A percentile compares a stretch with the other conserved stretches of the same genome.
Evolutionary conservation across 2,888 invertebrate species (phyloP).

Genomic region (Pterostichus niger): DNA sequence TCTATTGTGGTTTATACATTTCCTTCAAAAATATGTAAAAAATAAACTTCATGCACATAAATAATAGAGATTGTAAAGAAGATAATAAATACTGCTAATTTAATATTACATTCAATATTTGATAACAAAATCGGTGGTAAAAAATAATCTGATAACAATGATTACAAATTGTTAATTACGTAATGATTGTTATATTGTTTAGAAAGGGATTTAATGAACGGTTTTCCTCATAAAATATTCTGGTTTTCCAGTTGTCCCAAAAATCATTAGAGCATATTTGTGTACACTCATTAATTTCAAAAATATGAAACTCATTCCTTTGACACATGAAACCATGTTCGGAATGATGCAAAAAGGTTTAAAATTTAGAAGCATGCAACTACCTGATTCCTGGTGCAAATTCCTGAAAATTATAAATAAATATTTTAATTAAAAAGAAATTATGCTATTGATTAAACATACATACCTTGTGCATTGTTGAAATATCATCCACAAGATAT

Average conservation of each 20-base stretch:
- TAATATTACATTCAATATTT: background rate
- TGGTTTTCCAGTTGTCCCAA: background rate
- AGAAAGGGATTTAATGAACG: background rate
- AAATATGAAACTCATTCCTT: conserved; percentile 22
- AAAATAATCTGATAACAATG: conserved; percentile 12
- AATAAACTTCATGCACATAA: background rate
- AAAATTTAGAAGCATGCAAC: conserved; percentile 49
- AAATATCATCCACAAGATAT: conserved; percentile 84
- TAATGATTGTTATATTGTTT: conserved; percentile 33
- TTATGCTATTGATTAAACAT: conserved; percentile 65
- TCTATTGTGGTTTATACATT: conserved; percentile 34
- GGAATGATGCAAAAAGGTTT: background rate
- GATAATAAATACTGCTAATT: background rate
- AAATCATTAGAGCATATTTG: conserved; percentile 6
- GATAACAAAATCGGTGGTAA: background rate
- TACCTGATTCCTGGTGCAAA: conserved; percentile 74
- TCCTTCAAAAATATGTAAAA: conserved; percentile 2
- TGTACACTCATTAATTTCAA: conserved; percentile 24
- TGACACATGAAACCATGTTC: conserved; percentile 14
- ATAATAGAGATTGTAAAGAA: background rate
- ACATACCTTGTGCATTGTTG: conserved; percentile 79
- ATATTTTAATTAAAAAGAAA: conserved; percentile 60
- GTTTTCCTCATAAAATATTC: background rate
- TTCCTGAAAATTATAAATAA: conserved; percentile 73
- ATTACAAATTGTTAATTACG: conserved; percentile 30